Conservation (phyloP, 2,113 vertebrate species). For the Menidia beryllina region DNA sequence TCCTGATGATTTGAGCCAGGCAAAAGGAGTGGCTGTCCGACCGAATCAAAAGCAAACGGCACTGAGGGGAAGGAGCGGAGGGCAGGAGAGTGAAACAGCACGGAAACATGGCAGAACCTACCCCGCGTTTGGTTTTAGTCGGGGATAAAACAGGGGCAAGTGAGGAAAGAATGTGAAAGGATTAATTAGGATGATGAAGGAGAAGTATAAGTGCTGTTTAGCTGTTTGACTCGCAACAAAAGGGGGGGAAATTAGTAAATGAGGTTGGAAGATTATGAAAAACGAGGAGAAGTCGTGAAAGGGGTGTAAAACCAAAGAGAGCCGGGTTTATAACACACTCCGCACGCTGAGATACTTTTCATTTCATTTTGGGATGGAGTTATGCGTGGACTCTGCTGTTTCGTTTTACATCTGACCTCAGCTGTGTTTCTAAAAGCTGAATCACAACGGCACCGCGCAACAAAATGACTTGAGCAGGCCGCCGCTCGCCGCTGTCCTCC, state of each 20-base stretch:
- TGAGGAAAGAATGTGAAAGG: background rate
- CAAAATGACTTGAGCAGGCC: slow-evolving; percentile 64
- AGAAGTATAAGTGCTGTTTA: slow-evolving; percentile 20
- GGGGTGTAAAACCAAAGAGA: slow-evolving; percentile 1
- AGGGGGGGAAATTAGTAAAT: slow-evolving; percentile 6
- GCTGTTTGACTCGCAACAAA: slow-evolving; percentile 13
- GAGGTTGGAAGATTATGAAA: background rate
- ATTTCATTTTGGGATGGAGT: slow-evolving; percentile 5
- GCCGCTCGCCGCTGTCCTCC: slow-evolving; percentile 42
- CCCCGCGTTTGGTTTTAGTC: background rate
- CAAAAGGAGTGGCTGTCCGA: slow-evolving; percentile 64
- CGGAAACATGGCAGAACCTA: slow-evolving; percentile 61
- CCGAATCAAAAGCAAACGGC: slow-evolving; percentile 47
- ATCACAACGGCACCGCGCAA: slow-evolving; percentile 61
- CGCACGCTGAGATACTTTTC: background rate
- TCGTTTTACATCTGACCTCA: slow-evolving; percentile 67
- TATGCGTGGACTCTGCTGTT: slow-evolving; percentile 40
- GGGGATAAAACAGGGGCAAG: slow-evolving; percentile 6
- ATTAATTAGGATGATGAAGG: slow-evolving; percentile 11
- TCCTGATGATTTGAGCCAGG: slow-evolving; percentile 75
- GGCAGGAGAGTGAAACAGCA: slow-evolving; percentile 24
- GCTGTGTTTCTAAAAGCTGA: slow-evolving; percentile 55
- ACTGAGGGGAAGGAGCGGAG: slow-evolving; percentile 49
- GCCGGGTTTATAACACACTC: slow-evolving; percentile 1
- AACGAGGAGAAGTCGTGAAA: background rate